Evolutionary conservation across 2,113 vertebrate genomes (phyloP).

Genomic region (Rhabdornis inornatus): DNA sequence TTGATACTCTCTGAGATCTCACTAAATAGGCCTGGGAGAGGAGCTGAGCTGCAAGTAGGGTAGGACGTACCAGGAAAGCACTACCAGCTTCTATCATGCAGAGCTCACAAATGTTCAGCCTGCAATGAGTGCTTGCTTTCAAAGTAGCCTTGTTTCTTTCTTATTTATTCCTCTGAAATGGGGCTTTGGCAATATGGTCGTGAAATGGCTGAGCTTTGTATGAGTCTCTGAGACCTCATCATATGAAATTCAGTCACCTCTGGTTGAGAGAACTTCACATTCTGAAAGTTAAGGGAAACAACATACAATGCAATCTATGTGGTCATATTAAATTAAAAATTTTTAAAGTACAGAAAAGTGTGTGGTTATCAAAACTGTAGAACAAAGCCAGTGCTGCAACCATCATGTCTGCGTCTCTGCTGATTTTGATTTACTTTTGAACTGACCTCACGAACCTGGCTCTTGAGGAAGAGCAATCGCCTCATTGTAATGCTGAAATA

Average conservation of each 20-base stretch:
- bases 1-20: background rate
- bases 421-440: background rate
- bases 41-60: background rate
- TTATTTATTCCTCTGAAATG: background rate
- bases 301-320: accelerated
- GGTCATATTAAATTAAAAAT: accelerated
- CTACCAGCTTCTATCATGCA: background rate
- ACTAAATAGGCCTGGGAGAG: background rate
- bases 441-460: background rate
- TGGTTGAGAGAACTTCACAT: background rate
- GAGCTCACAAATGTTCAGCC: background rate
- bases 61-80: background rate
- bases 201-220: background rate
- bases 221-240: background rate
- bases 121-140: background rate
- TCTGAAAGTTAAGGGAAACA: background rate
- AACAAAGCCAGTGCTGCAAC: background rate
- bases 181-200: background rate
- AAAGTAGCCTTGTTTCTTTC: background rate
- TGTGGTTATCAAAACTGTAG: background rate
- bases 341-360: background rate
- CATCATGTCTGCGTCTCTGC: background rate
- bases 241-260: background rate
- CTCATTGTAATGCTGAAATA: background rate
- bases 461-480: background rate